Base-by-base conservation (phyloP, 2,797 vertebrate species). In the Geotrypetes seraphini region DNA sequence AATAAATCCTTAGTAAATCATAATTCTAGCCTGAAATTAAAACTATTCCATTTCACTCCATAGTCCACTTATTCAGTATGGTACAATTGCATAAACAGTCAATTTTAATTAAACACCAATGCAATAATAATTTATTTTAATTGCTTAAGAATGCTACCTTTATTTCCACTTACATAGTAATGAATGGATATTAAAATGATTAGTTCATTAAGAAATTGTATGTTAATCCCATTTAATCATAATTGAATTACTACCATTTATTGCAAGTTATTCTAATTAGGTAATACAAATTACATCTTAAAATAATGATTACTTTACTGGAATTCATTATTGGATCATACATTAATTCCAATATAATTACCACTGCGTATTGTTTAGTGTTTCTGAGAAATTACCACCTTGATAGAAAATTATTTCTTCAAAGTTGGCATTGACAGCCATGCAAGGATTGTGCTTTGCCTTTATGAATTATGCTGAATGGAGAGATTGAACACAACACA, bases 221-320 rank as follows among this genome's bases (percentile, higher is more conserved):
- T 61, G 71, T 73, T 69, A 75, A 75, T 76, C 73, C 40, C 63
- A 39, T 63, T 77, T 81, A 75, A 75, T 78, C 72, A 63, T 31
- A 59, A 43, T 44, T 59, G 40, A 52, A 66, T 69, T 63, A 59
- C 47, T 57, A 56, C 46, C 64, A 71, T 48, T 67, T 69, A 62
- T 69, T 64, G 64, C 45, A 51, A 52, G 47, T 68, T 69, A 56
- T 63, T 62, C 52, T 69, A 63, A 71, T 62, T 55, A 63, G 59
- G 36, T 60, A 71, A n/a, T n/a, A n/a, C n/a, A n/a, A n/a, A n/a
- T n/a, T n/a, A n/a, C n/a, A n/a, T n/a, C n/a, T 49, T 53, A 58
- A 62, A 51, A 40, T 67, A 72, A 71, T 51, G 53, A 57, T 47
- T 66, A 66, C 31, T 49, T 69, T 66, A 60, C 51, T 53, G 60